A percentile compares a stretch with the other conserved stretches of the same genome.
Evolutionary conservation across 2,113 vertebrate species (phyloP).

Genomic region (Myiozetetes cayanensis): DNA sequence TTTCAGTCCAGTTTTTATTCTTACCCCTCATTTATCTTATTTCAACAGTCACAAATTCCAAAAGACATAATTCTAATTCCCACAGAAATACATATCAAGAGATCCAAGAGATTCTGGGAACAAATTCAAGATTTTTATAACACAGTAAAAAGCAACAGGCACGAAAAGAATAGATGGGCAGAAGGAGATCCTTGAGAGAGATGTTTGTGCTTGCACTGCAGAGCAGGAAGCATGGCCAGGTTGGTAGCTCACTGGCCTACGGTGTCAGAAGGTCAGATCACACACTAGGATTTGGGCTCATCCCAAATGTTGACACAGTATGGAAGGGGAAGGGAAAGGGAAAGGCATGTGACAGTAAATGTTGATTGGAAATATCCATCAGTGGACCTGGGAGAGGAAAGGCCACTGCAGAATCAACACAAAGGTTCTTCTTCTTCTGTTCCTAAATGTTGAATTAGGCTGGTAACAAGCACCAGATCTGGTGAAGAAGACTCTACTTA

Average conservation of each 20-base stretch:
- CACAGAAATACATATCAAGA: neutral
- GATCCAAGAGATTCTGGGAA: neutral
- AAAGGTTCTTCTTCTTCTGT: neutral
- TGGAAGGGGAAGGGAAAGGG: constrained; percentile 8
- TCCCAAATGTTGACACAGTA: constrained; percentile 22
- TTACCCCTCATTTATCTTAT: neutral
- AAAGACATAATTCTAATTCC: neutral
- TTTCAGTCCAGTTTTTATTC: neutral
- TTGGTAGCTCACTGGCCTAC: neutral
- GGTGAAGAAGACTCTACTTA: neutral
- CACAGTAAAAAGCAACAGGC: neutral
- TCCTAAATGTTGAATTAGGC: neutral
- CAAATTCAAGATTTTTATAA: neutral
- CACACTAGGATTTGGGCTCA: constrained; percentile 32
- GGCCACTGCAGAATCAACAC: neutral
- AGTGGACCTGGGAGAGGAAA: neutral
- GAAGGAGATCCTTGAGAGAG: neutral
- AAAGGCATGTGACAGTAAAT: neutral
- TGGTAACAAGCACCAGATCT: neutral
- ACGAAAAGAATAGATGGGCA: neutral
- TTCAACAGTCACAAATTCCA: neutral
- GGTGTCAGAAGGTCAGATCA: constrained; percentile 17
- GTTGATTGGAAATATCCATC: neutral
- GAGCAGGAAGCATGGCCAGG: constrained; percentile 11
- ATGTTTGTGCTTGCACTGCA: neutral